Evolutionary conservation across 2,113 vertebrate species (phyloP).

Genomic region (Capra hircus): DNA sequence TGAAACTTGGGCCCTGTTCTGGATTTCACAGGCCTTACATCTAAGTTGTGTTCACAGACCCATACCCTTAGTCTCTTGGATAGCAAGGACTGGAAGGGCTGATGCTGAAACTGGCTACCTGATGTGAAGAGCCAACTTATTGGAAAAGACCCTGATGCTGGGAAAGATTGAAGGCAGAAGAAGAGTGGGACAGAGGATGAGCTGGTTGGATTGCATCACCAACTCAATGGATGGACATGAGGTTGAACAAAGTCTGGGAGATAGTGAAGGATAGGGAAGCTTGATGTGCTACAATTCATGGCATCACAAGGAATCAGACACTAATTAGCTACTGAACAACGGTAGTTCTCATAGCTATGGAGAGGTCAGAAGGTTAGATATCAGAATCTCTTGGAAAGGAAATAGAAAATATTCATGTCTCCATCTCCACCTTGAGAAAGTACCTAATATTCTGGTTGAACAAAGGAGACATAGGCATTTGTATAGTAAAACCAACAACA

Average conservation of each 20-base stretch:
- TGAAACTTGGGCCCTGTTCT: background rate
- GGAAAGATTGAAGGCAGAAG: background rate
- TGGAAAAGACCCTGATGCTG: background rate
- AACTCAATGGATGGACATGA: background rate
- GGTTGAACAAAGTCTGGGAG: background rate
- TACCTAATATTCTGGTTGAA: background rate
- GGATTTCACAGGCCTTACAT: background rate
- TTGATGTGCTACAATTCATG: background rate
- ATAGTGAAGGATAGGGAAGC: background rate
- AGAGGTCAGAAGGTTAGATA: background rate
- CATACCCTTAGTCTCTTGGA: background rate
- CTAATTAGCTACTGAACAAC: background rate
- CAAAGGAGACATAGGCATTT: background rate
- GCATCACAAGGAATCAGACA: background rate
- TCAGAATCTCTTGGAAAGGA: background rate
- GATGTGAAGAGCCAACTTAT: background rate
- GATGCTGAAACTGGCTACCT: background rate
- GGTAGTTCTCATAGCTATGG: background rate
- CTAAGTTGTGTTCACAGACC: background rate
- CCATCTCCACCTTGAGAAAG: background rate
- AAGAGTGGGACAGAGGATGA: background rate
- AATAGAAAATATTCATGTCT: background rate
- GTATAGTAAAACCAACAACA: background rate
- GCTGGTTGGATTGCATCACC: background rate
- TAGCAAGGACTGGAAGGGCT: background rate